A percentile compares a stretch with the other conserved stretches of the same genome.
Conservation (phyloP, 2,113 vertebrate species). For the Climacteris rufus region DNA sequence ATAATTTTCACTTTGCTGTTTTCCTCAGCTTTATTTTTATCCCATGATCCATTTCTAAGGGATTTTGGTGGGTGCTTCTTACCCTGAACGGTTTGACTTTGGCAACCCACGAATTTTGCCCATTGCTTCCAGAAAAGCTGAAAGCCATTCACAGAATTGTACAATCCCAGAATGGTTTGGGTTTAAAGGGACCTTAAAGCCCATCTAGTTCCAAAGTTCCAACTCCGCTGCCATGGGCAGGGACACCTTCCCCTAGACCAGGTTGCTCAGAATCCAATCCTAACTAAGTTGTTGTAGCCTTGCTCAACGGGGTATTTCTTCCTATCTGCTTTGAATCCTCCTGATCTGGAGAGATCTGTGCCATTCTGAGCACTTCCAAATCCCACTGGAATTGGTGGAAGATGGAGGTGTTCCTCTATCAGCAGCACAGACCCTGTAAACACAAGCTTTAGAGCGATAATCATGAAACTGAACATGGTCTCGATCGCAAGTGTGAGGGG, state of each 20-base stretch:
- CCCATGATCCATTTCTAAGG: fast-evolving
- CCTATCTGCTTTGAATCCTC: not conserved
- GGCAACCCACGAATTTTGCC: not conserved
- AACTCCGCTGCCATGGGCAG: not conserved
- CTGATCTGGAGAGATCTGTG: not conserved
- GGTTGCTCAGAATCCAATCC: not conserved
- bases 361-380: not conserved
- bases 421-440: not conserved
- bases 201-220: not conserved
- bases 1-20: not conserved
- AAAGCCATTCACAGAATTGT: not conserved
- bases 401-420: not conserved
- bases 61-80: not conserved
- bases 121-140: not conserved
- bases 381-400: not conserved
- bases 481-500: not conserved
- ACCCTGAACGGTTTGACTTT: not conserved
- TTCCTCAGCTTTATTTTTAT: not conserved
- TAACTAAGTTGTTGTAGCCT: not conserved
- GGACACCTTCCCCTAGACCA: not conserved
- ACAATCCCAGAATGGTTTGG: not conserved
- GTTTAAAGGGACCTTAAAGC: not conserved
- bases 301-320: not conserved
- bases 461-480: not conserved
- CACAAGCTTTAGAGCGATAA: not conserved